These are phyloP conservation scores for Apolygus lucorum DNA, from an alignment of 1,140 invertebrate species.

Conservation along the genomic window DNA sequence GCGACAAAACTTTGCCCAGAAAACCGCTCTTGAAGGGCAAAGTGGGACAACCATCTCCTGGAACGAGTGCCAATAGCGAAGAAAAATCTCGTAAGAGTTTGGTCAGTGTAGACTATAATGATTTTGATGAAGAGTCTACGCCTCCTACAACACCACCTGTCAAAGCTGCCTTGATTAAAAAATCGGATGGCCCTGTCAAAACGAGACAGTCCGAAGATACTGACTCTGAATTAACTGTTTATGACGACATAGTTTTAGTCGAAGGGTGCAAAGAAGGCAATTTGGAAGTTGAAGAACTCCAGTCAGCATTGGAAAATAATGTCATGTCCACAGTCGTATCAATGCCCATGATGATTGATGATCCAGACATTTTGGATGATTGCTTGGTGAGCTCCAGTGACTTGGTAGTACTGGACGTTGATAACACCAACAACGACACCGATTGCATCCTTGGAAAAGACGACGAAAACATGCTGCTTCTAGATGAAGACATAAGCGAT, in stretches of 20 bases:
- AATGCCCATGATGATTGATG: conserved; percentile 31
- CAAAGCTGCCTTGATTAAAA: conserved; percentile 24
- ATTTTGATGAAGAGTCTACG: conserved; percentile 49
- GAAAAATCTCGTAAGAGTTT: conserved; percentile 40
- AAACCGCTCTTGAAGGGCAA: conserved; percentile 21
- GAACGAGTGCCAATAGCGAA: conserved; percentile 34
- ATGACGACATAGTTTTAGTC: conserved; percentile 35
- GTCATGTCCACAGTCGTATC: conserved; percentile 32
- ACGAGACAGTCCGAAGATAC: conserved; percentile 31
- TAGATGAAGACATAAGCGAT: conserved; percentile 30
- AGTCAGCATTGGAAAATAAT: conserved; percentile 31
- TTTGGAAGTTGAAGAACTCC: conserved; percentile 34
- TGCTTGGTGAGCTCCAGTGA: conserved; percentile 32
- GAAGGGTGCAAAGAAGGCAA: conserved; percentile 34
- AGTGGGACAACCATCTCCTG: conserved; percentile 47
- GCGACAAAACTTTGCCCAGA: conserved; percentile 37
- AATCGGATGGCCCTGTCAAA: conserved; percentile 21
- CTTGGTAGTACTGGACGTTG: conserved; percentile 33
- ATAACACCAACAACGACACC: conserved; percentile 40
- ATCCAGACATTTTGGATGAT: conserved; percentile 32
- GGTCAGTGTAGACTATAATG: conserved; percentile 53
- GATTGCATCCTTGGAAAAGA: conserved; percentile 39
- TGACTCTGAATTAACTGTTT: conserved; percentile 33
- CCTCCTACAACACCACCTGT: conserved; percentile 44
- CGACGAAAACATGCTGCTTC: conserved; percentile 38